These are phyloP conservation scores for Phyllotreta cruciferae DNA, from an alignment of 2,888 invertebrate species.

Conservation along the genomic window DNA sequence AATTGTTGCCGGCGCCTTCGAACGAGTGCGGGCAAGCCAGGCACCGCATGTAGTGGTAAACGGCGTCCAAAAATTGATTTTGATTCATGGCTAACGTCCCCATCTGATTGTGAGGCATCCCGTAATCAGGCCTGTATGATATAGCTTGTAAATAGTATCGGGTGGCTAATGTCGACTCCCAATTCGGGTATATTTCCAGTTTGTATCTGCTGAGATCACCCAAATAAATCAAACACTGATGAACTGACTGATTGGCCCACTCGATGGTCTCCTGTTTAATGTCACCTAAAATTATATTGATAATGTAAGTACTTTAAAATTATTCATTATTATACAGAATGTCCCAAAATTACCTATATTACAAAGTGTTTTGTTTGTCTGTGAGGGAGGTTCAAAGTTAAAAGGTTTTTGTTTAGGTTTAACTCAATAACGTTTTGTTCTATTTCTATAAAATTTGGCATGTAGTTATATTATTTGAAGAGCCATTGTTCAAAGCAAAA, in stretches of 20 bases:
- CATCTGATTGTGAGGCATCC: slow-evolving; percentile 94
- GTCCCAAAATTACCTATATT: too few species aligned
- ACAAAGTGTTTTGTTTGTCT: too few species aligned
- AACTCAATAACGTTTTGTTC: too few species aligned
- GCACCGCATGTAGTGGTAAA: slow-evolving; percentile 90
- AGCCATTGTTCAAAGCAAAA: too few species aligned
- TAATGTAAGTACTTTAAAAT: too few species aligned
- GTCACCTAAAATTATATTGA: slow-evolving; percentile 44
- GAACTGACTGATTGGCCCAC: slow-evolving; percentile 78
- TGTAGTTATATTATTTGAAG: too few species aligned
- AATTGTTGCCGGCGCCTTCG: slow-evolving; percentile 89
- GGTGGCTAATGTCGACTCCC: slow-evolving; percentile 74
- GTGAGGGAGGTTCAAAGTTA: too few species aligned
- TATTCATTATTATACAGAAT: too few species aligned
- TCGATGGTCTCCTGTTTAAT: slow-evolving; percentile 63
- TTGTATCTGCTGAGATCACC: slow-evolving; percentile 91
- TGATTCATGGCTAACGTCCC: slow-evolving; percentile 84
- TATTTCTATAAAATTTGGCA: too few species aligned
- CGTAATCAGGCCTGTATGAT: slow-evolving; percentile 76
- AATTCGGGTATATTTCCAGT: slow-evolving; percentile 75
- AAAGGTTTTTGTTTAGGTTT: too few species aligned
- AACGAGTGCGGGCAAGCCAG: slow-evolving; percentile 79
- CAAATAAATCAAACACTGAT: slow-evolving; percentile 86
- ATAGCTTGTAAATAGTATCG: slow-evolving; percentile 88
- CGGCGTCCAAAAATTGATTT: slow-evolving; percentile 86